Conservation (phyloP, 1,140 invertebrate genomes). For the Antheraea pernyi region DNA sequence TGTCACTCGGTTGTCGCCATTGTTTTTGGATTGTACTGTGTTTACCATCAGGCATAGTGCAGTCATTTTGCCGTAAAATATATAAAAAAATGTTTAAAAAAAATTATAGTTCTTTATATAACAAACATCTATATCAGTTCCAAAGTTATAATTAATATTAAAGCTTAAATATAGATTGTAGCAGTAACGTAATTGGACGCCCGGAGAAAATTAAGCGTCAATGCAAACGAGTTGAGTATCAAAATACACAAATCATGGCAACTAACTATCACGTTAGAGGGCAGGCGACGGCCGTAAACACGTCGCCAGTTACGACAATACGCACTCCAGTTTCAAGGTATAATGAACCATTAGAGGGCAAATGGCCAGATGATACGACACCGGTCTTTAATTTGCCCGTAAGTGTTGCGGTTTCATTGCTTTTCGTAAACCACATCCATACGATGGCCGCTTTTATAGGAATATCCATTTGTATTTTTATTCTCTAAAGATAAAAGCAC, state of each 20-base stretch:
- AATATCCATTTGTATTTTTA: not conserved
- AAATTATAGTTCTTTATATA: too few relatives aligned
- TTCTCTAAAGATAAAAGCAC: too few relatives aligned
- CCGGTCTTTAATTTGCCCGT: conserved; percentile 31
- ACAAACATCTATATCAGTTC: not conserved
- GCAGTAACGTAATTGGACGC: not conserved
- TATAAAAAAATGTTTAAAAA: too few relatives aligned
- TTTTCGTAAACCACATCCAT: not conserved
- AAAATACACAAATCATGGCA: not conserved
- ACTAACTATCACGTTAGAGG: conserved; percentile 12
- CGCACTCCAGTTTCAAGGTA: conserved; percentile 38
- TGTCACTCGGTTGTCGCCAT: too few relatives aligned
- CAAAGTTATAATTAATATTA: not conserved
- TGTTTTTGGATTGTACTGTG: too few relatives aligned
- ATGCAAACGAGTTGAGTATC: not conserved
- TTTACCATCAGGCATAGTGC: too few relatives aligned
- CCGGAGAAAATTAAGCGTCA: not conserved
- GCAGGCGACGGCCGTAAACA: conserved; percentile 15
- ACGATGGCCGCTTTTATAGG: too few relatives aligned
- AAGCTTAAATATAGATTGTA: not conserved
- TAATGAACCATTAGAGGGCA: conserved; percentile 45
- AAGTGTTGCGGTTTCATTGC: conserved; percentile 7
- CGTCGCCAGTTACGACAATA: conserved; percentile 17
- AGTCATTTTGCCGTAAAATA: too few relatives aligned
- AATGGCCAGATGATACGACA: conserved; percentile 39